Evolutionary conservation across 2,113 vertebrate genomes (phyloP), one percentile per base, ranked within the genome.

Genomic region (Todiramphus saurophagus): DNA sequence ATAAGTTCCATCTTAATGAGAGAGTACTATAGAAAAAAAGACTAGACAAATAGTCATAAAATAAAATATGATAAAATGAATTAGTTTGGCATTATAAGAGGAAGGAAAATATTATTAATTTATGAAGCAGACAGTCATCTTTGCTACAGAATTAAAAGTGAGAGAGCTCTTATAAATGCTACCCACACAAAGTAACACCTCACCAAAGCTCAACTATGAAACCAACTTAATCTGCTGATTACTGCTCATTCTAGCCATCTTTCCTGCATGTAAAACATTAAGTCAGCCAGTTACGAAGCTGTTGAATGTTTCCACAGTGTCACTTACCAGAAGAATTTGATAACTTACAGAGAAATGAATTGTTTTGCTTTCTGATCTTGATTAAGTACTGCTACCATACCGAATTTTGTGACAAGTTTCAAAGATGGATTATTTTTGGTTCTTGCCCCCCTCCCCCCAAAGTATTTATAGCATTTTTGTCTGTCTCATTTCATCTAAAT

Each of bases 271-370:
- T 93, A 97, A 98, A 98, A 84, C 85, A 94, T 76, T n/a, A 94
- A 97, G 95, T 98, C 98, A 98, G 98, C 98, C 97, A 31, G 72
- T 98, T 98, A 76, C 16, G 84, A 97, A 97, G 96, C 96, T 96
- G 96, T 95, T 12, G 5, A 88, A 68, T 96, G 96, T 98, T 98
- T 98, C 98, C 96, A 69, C 96, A 91, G 28, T 96, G 97, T 98
- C 97, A 98, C 97, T 98, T 98, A 98, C 98, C 97, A 98, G 98
- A 98, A 98, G 94, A 76, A 97, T 97, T 97, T 95, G 85, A 97
- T 96, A 98, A 95, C 78, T 97, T 95, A 97, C 94, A 97, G 86
- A 98, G 97, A 98, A 98, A 98, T 97, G 96, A 98, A 97, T 96
- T 95, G 94, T 96, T 96, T 94, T 97, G 69, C 85, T 97, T 97